A percentile compares a stretch with the other conserved stretches of the same genome.
These are phyloP conservation scores for Cecidostiba fungosa DNA, from an alignment of 2,888 invertebrate genomes.

Conservation along the genomic window DNA sequence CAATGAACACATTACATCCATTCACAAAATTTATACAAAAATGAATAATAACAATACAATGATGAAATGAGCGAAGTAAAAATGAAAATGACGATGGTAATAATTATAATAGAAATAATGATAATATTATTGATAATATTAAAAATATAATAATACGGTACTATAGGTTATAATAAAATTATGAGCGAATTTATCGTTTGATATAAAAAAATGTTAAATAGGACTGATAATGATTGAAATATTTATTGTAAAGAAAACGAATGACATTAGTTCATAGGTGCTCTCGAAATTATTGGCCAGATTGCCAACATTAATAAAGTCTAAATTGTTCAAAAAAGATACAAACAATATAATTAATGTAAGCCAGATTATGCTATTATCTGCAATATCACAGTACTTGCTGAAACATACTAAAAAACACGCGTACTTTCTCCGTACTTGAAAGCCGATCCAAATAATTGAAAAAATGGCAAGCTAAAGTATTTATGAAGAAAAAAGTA, in stretches of 20 bases:
- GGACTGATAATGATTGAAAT: conserved; percentile 66
- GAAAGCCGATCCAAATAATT: conserved; percentile 73
- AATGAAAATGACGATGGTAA: conserved; percentile 55
- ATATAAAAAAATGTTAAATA: conserved; percentile 76
- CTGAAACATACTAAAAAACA: conserved; percentile 76
- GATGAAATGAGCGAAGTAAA: conserved; percentile 64
- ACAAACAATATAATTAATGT: conserved; percentile 71
- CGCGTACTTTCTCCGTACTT: conserved; percentile 71
- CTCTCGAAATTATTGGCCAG: conserved; percentile 46
- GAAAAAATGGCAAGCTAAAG: conserved; percentile 76
- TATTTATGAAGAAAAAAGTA: conserved; percentile 55
- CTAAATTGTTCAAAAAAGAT: conserved; percentile 60
- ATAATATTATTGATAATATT: conserved; percentile 5
- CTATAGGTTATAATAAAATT: conserved; percentile 69
- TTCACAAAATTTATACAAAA: conserved; percentile 72
- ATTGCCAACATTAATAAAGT: conserved; percentile 44
- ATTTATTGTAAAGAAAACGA: conserved; percentile 58
- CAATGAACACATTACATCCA: conserved; percentile 76
- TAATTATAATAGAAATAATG: conserved; percentile 47
- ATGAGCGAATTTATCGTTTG: conserved; percentile 71
- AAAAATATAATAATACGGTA: conserved; percentile 47
- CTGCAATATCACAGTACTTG: conserved; percentile 80
- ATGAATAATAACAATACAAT: conserved; percentile 65
- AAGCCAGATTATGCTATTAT: conserved; percentile 78
- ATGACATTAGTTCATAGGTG: conserved; percentile 53